Conservation (phyloP, 2,797 vertebrate species). For the Labroides dimidiatus region DNA sequence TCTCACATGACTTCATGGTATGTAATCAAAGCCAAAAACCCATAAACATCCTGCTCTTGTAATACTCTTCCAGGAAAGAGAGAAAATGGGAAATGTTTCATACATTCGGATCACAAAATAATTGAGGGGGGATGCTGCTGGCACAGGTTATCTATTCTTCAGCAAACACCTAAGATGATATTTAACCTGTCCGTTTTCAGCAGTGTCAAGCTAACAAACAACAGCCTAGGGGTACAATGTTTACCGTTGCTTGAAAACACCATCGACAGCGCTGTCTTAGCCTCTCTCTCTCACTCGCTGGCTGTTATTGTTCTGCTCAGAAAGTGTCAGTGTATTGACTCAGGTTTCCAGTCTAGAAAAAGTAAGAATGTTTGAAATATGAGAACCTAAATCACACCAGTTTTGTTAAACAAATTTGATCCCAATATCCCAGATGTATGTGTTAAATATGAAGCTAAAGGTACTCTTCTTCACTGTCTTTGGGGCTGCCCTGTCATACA, state of each 20-base stretch:
- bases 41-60: not conserved
- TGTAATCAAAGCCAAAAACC: not conserved
- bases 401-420: no score
- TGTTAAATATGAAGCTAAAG: no score
- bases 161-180: not conserved
- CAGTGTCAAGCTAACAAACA: not conserved
- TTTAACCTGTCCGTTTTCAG: not conserved
- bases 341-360: not conserved
- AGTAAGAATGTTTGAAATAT: not conserved
- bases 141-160: not conserved
- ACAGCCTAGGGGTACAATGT: not conserved
- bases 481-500: no score
- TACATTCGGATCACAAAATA: not conserved
- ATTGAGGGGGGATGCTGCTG: not conserved
- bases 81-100: not conserved
- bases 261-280: not conserved
- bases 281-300: not conserved
- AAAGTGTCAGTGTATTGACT: not conserved
- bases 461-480: no score
- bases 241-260: not conserved
- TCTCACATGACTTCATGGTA: not conserved
- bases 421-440: no score
- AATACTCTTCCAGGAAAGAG: not conserved
- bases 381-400: no score
- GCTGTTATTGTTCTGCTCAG: not conserved